Conservation (phyloP, 2,888 invertebrate genomes). For the Tinea trinotella region DNA sequence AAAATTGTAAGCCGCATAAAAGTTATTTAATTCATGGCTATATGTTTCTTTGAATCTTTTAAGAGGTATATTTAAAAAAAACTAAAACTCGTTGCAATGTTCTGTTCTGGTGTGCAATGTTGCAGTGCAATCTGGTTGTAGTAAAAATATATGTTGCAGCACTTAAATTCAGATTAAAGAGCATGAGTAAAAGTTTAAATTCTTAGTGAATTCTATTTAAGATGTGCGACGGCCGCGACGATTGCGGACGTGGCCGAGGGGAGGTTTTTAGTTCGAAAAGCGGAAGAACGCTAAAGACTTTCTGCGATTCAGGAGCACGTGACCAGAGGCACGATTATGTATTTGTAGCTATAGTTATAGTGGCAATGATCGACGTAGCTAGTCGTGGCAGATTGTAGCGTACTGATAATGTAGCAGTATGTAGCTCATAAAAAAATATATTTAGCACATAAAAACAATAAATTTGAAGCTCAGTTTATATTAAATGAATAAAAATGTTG, state of each 20-base stretch:
- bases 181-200: conserved; percentile 12
- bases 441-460: too few species aligned
- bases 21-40: too few species aligned
- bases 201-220: conserved; percentile 19
- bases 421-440: too few species aligned
- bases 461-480: too few species aligned
- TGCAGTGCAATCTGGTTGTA: too few species aligned
- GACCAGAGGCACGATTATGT: conserved; percentile 30
- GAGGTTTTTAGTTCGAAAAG: conserved; percentile 37
- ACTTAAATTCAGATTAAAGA: conserved; percentile 14
- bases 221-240: conserved; percentile 16
- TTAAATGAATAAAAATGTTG: too few species aligned
- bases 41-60: too few species aligned
- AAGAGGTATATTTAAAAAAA: too few species aligned
- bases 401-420: neutral
- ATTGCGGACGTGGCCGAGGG: conserved; percentile 29
- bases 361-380: neutral
- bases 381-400: neutral
- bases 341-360: neutral
- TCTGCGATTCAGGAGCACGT: conserved; percentile 53
- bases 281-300: conserved; percentile 60
- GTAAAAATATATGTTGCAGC: conserved; percentile 7
- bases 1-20: too few species aligned
- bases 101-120: too few species aligned
- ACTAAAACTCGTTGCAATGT: too few species aligned